A percentile compares a stretch with the other conserved stretches of the same genome.
Conservation (phyloP, 1,140 invertebrate genomes). For the Heliconius himera region DNA sequence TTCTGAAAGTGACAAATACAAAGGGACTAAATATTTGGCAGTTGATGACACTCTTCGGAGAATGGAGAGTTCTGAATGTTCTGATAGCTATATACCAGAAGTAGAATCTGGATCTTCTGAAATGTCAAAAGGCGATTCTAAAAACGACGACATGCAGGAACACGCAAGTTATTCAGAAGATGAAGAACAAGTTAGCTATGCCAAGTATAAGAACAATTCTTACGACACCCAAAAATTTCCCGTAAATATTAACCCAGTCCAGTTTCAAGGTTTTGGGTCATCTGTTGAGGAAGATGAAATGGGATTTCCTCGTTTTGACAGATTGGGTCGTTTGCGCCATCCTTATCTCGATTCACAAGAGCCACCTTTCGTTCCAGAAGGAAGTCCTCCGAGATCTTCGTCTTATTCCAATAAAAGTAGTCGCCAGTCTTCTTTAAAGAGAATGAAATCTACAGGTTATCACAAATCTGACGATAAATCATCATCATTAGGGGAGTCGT, state of each 20-base stretch:
- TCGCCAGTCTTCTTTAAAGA: slow-evolving; percentile 73
- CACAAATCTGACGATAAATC: slow-evolving; percentile 64
- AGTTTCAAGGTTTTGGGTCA: slow-evolving; percentile 84
- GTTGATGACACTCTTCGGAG: slow-evolving; percentile 69
- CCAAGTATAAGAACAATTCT: slow-evolving; percentile 63
- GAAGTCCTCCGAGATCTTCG: slow-evolving; percentile 68
- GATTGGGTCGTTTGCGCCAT: slow-evolving; percentile 80
- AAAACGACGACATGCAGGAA: slow-evolving; percentile 78
- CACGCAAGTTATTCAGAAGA: slow-evolving; percentile 82
- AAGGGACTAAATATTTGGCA: slow-evolving; percentile 61
- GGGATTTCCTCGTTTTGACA: slow-evolving; percentile 83
- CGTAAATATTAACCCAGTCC: slow-evolving; percentile 73
- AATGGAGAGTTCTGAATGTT: slow-evolving; percentile 84
- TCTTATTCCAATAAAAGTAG: slow-evolving; percentile 72
- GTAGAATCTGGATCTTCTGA: slow-evolving; percentile 85
- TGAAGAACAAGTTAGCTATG: slow-evolving; percentile 76
- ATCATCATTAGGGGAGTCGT: slow-evolving; percentile 60
- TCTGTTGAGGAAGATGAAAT: slow-evolving; percentile 84
- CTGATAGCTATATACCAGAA: slow-evolving; percentile 85
- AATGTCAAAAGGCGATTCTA: slow-evolving; percentile 81
- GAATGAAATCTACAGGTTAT: slow-evolving; percentile 58
- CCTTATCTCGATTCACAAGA: slow-evolving; percentile 79
- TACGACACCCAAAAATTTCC: slow-evolving; percentile 72
- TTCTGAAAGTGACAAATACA: slow-evolving; percentile 80
- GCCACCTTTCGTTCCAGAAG: slow-evolving; percentile 68